A percentile compares a stretch with the other conserved stretches of the same genome.
phyloP scores from a whole-genome alignment of 23 tunicate genomes.

The Trididemnum nubilum region DNA sequence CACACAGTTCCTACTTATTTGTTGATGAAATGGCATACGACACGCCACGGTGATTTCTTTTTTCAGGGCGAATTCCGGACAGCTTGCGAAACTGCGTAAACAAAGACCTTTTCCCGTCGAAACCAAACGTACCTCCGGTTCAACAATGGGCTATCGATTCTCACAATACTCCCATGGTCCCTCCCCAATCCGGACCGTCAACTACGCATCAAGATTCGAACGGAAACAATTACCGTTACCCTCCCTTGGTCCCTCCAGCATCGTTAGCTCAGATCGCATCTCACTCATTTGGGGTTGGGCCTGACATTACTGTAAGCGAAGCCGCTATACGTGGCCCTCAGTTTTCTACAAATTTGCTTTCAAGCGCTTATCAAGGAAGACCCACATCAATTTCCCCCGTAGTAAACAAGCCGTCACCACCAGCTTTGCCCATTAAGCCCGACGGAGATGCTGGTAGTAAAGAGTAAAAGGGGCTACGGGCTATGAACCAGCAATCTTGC shows the following conservation, averaged over 20 bases:
- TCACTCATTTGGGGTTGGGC: background rate
- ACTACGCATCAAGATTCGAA: slow-evolving; percentile 72
- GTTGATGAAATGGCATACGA: too few relatives aligned
- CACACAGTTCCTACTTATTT: too few relatives aligned
- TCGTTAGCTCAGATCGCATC: background rate
- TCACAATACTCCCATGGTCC: slow-evolving; percentile 42
- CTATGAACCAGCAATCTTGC: too few relatives aligned
- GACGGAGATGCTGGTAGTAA: slow-evolving; percentile 57
- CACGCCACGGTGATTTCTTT: too few relatives aligned
- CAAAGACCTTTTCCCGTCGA: slow-evolving; percentile 74
- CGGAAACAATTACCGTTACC: slow-evolving; percentile 61
- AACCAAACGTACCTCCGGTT: slow-evolving; percentile 10
- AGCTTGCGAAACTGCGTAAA: slow-evolving; percentile 86
- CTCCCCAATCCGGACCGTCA: slow-evolving; percentile 27
- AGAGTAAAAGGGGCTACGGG: slow-evolving; percentile 46
- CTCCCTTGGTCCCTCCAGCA: slow-evolving; percentile 40
- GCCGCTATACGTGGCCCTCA: slow-evolving; percentile 20
- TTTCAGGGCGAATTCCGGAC: slow-evolving; percentile 84
- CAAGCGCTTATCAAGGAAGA: background rate
- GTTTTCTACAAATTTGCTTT: background rate
- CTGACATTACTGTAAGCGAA: background rate
- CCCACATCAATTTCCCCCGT: slow-evolving; percentile 32
- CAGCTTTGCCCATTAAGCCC: slow-evolving; percentile 36
- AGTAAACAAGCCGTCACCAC: slow-evolving; percentile 52
- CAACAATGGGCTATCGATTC: slow-evolving; percentile 69